Percentiles rank a stretch among this genome's conserved stretches.
Evolutionary conservation across 1,140 invertebrate species (phyloP).

Genomic region (Bombus difficillimus): DNA sequence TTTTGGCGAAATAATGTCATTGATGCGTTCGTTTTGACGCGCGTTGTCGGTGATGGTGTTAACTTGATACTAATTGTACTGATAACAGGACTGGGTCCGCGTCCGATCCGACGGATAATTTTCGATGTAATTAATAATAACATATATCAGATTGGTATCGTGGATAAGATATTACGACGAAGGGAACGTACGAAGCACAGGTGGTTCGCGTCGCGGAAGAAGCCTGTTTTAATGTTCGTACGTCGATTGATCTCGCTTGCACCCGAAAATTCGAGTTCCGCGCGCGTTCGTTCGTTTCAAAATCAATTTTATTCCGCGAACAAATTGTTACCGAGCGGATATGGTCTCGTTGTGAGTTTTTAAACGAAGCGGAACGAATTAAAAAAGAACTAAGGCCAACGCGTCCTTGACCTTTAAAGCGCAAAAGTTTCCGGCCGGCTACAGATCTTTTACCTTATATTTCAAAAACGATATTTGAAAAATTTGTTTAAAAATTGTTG

Average conservation of each 20-base stretch:
- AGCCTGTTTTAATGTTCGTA: constrained; percentile 42
- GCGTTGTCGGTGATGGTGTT: not conserved
- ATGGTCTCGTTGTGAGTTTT: not conserved
- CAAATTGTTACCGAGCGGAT: not conserved
- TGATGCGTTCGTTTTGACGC: not conserved
- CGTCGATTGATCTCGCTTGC: constrained; percentile 14
- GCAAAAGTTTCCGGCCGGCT: no score
- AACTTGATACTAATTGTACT: constrained; percentile 11
- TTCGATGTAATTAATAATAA: constrained; percentile 34
- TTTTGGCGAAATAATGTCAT: not conserved
- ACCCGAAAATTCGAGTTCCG: not conserved
- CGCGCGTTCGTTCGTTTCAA: not conserved
- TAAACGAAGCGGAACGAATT: not conserved
- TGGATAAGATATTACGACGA: constrained; percentile 15
- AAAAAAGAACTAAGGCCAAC: not conserved
- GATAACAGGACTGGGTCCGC: not conserved
- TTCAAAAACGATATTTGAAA: no score
- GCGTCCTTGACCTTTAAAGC: not conserved
- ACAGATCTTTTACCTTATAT: no score
- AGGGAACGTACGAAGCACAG: constrained; percentile 29
- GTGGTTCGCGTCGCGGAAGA: constrained; percentile 9
- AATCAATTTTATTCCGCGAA: constrained; percentile 3
- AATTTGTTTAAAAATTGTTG: no score
- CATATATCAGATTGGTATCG: constrained; percentile 20
- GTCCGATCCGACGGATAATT: constrained; percentile 19